Percentiles rank a stretch among this genome's conserved stretches.
These are phyloP conservation scores for Sesamia nonagrioides DNA, from an alignment of 1,140 invertebrate genomes.

Conservation along the genomic window DNA sequence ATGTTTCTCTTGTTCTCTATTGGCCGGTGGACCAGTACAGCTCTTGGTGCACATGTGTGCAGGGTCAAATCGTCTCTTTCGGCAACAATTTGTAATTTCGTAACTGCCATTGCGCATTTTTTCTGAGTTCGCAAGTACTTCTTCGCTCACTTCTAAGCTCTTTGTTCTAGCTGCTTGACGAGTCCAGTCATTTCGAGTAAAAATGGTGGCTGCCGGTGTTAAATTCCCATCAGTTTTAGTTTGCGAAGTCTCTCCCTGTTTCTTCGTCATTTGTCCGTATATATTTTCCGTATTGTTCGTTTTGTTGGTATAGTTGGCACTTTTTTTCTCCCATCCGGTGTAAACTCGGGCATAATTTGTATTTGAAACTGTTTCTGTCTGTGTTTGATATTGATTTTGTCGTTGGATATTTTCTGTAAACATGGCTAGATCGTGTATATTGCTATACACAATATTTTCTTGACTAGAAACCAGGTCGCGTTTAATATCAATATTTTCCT, in stretches of 20 bases:
- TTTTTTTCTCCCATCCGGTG: constrained; percentile 84
- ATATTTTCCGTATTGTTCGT: constrained; percentile 65
- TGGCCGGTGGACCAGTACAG: constrained; percentile 67
- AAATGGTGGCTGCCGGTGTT: constrained; percentile 86
- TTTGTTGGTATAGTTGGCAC: constrained; percentile 73
- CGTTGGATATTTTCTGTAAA: constrained; percentile 83
- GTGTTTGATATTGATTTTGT: constrained; percentile 77
- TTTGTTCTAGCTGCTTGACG: constrained; percentile 88
- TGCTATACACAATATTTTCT: constrained; percentile 84
- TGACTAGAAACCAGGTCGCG: constrained; percentile 83
- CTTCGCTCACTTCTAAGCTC: constrained; percentile 83
- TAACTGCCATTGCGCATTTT: constrained; percentile 75
- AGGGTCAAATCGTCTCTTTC: constrained; percentile 81
- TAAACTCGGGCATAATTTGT: constrained; percentile 82
- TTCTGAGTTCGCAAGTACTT: constrained; percentile 73
- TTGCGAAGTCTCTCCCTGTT: constrained; percentile 74
- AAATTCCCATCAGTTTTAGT: constrained; percentile 73
- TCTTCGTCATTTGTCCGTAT: constrained; percentile 76
- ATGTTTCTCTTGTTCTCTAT: constrained; percentile 73
- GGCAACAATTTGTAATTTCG: constrained; percentile 77
- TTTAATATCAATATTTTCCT: constrained; percentile 76
- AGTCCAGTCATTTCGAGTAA: constrained; percentile 88
- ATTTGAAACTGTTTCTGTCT: constrained; percentile 68
- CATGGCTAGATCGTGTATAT: constrained; percentile 82
- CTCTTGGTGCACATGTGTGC: constrained; percentile 84